phyloP scores from a whole-genome alignment of 1,140 invertebrate genomes.

The Goniozus legneri region DNA sequence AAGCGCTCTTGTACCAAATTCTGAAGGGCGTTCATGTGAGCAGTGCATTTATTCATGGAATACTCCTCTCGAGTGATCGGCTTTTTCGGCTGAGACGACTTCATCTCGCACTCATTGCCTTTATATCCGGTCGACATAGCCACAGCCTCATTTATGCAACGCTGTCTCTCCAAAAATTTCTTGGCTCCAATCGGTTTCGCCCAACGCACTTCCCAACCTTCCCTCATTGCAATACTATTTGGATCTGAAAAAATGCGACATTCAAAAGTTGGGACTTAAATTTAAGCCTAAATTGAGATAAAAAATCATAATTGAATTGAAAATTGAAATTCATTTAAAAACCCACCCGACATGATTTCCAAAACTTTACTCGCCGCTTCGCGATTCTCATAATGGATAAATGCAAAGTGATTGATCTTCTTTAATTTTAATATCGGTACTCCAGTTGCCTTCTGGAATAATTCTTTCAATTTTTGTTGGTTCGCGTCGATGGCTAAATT shows the following conservation, averaged over 20 bases:
- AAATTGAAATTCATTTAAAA: constrained; percentile 5
- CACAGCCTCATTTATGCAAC: constrained; percentile 39
- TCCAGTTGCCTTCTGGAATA: constrained; percentile 39
- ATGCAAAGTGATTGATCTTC: constrained; percentile 53
- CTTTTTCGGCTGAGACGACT: neutral
- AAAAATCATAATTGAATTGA: constrained; percentile 8
- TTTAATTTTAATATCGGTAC: constrained; percentile 48
- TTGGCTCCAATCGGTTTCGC: constrained; percentile 46
- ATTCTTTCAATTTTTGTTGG: constrained; percentile 41
- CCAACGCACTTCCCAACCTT: constrained; percentile 48
- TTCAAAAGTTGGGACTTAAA: neutral
- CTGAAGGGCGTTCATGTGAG: constrained; percentile 21
- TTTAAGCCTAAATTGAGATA: neutral
- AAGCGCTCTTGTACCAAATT: constrained; percentile 30
- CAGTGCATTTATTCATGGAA: neutral
- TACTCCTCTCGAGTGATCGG: constrained; percentile 11
- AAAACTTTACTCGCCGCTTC: constrained; percentile 39
- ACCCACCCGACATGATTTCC: constrained; percentile 40
- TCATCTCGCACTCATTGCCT: neutral
- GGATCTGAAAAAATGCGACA: constrained; percentile 23
- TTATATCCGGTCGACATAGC: constrained; percentile 4
- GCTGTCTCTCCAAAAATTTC: constrained; percentile 39
- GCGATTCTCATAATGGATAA: constrained; percentile 47
- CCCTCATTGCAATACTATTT: constrained; percentile 28
- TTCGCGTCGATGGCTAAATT: constrained; percentile 38